These are phyloP conservation scores for Jacana jacana DNA, from an alignment of 2,113 vertebrate species.

Conservation along the genomic window DNA sequence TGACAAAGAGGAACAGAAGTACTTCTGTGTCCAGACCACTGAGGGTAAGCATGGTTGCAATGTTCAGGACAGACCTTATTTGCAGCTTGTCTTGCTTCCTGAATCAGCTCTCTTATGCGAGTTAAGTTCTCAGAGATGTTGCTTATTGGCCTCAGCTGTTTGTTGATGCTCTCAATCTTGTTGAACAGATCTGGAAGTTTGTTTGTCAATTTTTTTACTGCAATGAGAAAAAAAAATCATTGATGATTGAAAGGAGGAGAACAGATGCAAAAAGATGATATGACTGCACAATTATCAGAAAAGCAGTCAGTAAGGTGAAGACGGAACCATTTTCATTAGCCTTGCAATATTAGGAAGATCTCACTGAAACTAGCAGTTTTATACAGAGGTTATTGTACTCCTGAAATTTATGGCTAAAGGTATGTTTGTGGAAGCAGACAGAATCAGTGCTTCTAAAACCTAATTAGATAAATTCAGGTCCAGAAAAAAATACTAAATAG, in stretches of 20 bases:
- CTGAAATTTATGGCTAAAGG: background rate
- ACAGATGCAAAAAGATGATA: background rate
- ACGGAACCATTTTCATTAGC: background rate
- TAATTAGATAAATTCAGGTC: background rate
- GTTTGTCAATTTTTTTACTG: constrained; percentile 86
- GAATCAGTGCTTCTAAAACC: background rate
- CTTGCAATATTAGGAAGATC: background rate
- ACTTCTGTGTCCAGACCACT: background rate
- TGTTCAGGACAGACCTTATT: constrained; percentile 82
- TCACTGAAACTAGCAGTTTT: background rate
- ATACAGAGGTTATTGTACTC: background rate
- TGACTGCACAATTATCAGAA: background rate
- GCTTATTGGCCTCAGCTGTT: constrained; percentile 77
- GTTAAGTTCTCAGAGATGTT: constrained; percentile 90
- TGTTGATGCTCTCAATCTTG: constrained; percentile 85
- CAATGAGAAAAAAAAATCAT: background rate
- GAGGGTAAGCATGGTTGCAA: background rate
- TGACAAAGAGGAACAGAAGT: background rate
- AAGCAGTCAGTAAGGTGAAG: background rate
- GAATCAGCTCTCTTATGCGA: constrained; percentile 91
- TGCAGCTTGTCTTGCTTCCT: constrained; percentile 90
- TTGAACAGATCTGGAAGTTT: constrained; percentile 88
- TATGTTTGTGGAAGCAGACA: background rate
- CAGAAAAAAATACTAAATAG: background rate
- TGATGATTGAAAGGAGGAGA: background rate